phyloP scores from a whole-genome alignment of 2,888 invertebrate genomes.

The Metallyticus violacea region DNA sequence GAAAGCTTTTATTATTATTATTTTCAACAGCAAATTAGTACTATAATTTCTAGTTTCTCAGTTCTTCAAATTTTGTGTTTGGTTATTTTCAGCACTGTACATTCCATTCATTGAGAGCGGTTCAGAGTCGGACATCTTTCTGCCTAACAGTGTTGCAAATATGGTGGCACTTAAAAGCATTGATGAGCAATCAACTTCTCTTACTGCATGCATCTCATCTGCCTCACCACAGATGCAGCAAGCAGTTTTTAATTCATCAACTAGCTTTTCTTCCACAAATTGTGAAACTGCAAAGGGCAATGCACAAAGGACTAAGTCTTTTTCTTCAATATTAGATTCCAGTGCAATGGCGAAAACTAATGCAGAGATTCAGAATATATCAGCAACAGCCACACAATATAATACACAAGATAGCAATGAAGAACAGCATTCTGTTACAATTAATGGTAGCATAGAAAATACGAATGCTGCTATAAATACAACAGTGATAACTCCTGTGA shows the following conservation, averaged over 20 bases:
- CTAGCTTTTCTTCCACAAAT: not conserved
- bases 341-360: not conserved
- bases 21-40: too few species aligned
- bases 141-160: not conserved
- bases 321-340: not conserved
- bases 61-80: too few species aligned
- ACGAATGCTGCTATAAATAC: too few species aligned
- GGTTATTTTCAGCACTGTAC: not conserved
- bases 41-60: too few species aligned
- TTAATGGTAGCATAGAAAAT: not conserved
- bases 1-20: too few species aligned
- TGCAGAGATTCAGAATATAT: not conserved
- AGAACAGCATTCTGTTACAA: not conserved
- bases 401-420: not conserved
- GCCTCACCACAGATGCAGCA: too few species aligned
- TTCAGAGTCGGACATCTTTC: not conserved
- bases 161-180: not conserved
- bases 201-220: not conserved
- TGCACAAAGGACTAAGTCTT: not conserved
- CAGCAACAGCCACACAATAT: not conserved
- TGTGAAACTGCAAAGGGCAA: not conserved
- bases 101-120: not conserved
- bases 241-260: not conserved
- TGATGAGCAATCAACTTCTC: not conserved
- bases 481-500: too few species aligned